Base-by-base conservation (phyloP, 2,113 vertebrate species). In the Vidua chalybeata region DNA sequence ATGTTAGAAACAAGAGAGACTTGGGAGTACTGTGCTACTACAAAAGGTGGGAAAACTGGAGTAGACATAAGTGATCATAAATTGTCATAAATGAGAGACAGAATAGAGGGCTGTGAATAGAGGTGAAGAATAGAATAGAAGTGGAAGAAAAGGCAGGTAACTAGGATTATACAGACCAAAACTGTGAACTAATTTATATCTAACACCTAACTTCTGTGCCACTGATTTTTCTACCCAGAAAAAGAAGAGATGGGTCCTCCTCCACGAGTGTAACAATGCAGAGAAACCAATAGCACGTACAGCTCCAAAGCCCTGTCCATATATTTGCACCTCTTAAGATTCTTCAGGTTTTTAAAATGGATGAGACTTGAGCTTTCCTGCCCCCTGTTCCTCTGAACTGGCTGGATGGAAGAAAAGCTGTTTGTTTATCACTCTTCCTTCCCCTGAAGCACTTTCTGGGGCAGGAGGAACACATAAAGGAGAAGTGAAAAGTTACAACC, bases 401-500 rank as follows among this genome's bases (percentile, higher is more conserved):
- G 14, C 7, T 80, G 33, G 56, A 58, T 92, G 30, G 39, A 80
- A 74, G 68, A 71, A 83, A 54, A 67, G 7, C 52, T 84, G 30
- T 20, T 56, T 69, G n/a, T 54, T 71, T 87, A 89, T 86, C 52
- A 61, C 7, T 92, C n/a, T 55, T 80, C 27, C 49, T 95, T 91
- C 27, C 30, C 17, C 61, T 67, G 41, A 84, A 90, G 31, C 13
- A 4, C 14, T 89, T 67, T 71, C 56, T 90, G 64, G 93, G 80
- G 48, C 86, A 81, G 52, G 45, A 78, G 27, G 72, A 73, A 46
- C 68, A 89, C 69, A 28, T 59, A n/a, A 86, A 61, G 43, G 69
- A 81, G 45, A 94, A 93, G 64, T 78, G 69, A 67, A 94, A 97
- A 95, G 84, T 95, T 94, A 78, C 76, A 90, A 78, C 52, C 28